phyloP scores from a whole-genome alignment of 2,797 vertebrate genomes.

The Thamnophis elegans region DNA sequence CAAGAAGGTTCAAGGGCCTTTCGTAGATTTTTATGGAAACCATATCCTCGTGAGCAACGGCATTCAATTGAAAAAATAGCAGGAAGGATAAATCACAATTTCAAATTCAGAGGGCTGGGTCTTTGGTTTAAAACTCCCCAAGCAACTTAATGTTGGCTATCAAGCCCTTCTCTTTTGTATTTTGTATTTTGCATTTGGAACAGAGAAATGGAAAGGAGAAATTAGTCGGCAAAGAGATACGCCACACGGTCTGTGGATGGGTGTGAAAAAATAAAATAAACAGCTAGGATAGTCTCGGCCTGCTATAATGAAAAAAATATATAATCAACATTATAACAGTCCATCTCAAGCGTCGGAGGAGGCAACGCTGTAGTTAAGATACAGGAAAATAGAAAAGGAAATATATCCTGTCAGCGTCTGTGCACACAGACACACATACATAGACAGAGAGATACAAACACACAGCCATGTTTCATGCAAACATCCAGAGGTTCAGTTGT shows the following conservation, averaged over 20 bases:
- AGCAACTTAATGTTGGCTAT: conserved; percentile 68
- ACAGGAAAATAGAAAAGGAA: background rate
- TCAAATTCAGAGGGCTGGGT: conserved; percentile 67
- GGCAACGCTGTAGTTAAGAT: background rate
- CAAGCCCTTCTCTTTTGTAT: conserved; percentile 63
- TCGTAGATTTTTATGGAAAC: conserved; percentile 66
- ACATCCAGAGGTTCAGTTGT: conserved; percentile 1
- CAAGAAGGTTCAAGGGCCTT: conserved; percentile 65
- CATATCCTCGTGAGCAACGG: conserved; percentile 66
- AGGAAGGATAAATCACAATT: conserved; percentile 67
- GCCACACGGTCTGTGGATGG: fast-evolving
- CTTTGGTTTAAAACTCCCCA: conserved; percentile 66
- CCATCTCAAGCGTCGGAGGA: background rate
- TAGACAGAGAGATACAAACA: background rate
- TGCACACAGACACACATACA: background rate
- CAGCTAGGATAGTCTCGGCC: background rate
- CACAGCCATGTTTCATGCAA: background rate
- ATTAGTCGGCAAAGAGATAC: conserved; percentile 52
- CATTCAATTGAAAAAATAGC: conserved; percentile 58
- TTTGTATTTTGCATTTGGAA: background rate
- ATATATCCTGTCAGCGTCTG: background rate
- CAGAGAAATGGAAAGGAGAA: conserved; percentile 43
- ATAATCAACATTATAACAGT: conserved; percentile 16
- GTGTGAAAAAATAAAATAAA: background rate
- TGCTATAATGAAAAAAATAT: background rate